These are phyloP conservation scores for Chromoteleia sp. DNA, from an alignment of 2,888 invertebrate genomes.

Conservation along the genomic window DNA sequence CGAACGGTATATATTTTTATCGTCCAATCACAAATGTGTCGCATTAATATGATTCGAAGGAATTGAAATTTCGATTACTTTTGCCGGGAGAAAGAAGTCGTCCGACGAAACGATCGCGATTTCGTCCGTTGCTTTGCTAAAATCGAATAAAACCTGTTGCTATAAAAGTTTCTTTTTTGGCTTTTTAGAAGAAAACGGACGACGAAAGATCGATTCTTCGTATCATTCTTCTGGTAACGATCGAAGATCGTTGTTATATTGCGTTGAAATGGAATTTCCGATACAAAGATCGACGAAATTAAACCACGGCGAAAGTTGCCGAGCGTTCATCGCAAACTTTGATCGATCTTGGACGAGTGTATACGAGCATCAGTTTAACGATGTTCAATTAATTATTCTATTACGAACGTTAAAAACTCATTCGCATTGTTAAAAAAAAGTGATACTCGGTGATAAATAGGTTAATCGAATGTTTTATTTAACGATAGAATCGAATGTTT, in stretches of 20 bases:
- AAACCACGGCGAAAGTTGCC: conserved; percentile 55
- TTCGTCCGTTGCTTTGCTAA: conserved; percentile 10
- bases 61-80: conserved; percentile 34
- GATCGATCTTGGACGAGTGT: conserved; percentile 33
- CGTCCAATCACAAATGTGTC: conserved; percentile 58
- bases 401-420: conserved; percentile 59
- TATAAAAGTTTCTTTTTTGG: conserved; percentile 16
- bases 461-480: conserved; percentile 40
- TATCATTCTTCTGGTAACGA: conserved; percentile 14
- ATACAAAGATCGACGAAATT: conserved; percentile 47
- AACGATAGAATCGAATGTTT: neutral
- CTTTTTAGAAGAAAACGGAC: conserved; percentile 2
- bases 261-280: conserved; percentile 37
- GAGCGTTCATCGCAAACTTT: conserved; percentile 48
- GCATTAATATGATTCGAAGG: conserved; percentile 43
- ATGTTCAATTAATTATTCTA: conserved; percentile 65
- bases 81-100: conserved; percentile 16
- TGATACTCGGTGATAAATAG: conserved; percentile 46
- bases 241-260: conserved; percentile 16
- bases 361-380: conserved; percentile 54
- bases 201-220: conserved; percentile 19
- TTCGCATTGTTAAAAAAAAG: conserved; percentile 49
- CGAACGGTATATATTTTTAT: conserved; percentile 51
- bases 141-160: neutral
- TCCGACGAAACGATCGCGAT: conserved; percentile 4